These are phyloP conservation scores for Catamblyrhynchus diadema DNA, from an alignment of 2,797 vertebrate genomes.

Conservation along the genomic window DNA sequence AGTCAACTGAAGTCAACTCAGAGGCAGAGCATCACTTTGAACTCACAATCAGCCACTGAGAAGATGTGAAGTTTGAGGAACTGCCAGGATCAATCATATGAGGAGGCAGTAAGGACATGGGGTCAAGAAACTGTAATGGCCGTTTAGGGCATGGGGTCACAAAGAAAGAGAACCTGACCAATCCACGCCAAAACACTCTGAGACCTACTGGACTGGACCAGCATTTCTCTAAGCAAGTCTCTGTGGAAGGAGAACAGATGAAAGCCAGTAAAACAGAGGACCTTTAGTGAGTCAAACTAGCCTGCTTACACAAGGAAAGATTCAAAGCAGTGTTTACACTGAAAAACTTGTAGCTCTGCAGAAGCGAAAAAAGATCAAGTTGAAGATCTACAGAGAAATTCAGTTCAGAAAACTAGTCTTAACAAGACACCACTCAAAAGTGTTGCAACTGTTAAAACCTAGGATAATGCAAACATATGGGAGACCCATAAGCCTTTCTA, in stretches of 20 bases:
- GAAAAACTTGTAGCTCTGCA: neutral
- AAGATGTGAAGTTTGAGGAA: neutral
- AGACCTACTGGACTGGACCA: neutral
- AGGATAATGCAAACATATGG: conserved; percentile 37
- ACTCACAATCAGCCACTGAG: neutral
- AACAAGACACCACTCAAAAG: neutral
- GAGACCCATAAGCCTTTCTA: conserved; percentile 46
- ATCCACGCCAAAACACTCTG: neutral
- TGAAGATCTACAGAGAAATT: neutral
- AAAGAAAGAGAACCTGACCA: neutral
- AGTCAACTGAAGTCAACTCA: neutral
- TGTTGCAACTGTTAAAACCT: neutral
- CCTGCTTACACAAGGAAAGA: neutral
- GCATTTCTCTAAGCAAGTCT: neutral
- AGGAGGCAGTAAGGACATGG: neutral
- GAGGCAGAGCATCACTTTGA: neutral
- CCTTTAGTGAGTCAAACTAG: neutral
- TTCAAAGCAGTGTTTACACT: neutral
- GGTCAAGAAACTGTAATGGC: neutral
- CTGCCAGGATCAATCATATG: neutral
- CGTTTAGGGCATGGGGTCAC: neutral
- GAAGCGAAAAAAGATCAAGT: neutral
- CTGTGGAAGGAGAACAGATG: neutral
- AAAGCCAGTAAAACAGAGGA: neutral
- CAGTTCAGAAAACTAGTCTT: neutral